These are phyloP conservation scores for Bungarus multicinctus DNA, from an alignment of 2,113 vertebrate genomes.

Conservation along the genomic window DNA sequence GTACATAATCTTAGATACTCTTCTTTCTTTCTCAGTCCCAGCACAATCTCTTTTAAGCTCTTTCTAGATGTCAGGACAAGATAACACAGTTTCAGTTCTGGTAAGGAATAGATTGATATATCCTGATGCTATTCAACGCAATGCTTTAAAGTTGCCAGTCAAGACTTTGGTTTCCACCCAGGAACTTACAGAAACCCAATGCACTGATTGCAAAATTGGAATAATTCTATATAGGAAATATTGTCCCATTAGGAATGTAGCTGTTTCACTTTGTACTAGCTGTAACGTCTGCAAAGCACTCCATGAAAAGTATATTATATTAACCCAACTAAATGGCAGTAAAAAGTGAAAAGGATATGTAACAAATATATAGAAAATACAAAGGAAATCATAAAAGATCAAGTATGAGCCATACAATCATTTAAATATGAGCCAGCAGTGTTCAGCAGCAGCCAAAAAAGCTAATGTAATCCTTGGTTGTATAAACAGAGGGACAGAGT, in stretches of 20 bases:
- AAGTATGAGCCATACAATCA: too few relatives aligned
- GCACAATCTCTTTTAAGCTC: not conserved
- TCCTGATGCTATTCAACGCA: too few relatives aligned
- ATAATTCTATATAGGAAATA: not conserved
- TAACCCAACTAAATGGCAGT: too few relatives aligned
- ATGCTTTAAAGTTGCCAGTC: not conserved
- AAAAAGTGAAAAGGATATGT: not conserved
- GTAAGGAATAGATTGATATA: too few relatives aligned
- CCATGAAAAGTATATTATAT: not conserved
- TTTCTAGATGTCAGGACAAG: not conserved
- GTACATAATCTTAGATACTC: not conserved
- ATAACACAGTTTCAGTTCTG: not conserved
- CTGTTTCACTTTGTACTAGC: not conserved
- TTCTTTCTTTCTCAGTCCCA: not conserved
- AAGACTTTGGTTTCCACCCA: not conserved
- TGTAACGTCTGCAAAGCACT: not conserved
- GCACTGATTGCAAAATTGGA: not conserved
- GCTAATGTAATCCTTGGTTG: too few relatives aligned
- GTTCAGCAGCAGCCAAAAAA: too few relatives aligned
- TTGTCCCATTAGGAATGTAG: too few relatives aligned
- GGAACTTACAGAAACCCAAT: not conserved
- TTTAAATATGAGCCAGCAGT: too few relatives aligned
- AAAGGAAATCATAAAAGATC: not conserved
- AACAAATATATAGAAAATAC: not conserved
- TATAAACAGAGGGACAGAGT: too few relatives aligned